Evolutionary conservation across 2,113 vertebrate species (phyloP).

Genomic region (Cynoglossus semilaevis): DNA sequence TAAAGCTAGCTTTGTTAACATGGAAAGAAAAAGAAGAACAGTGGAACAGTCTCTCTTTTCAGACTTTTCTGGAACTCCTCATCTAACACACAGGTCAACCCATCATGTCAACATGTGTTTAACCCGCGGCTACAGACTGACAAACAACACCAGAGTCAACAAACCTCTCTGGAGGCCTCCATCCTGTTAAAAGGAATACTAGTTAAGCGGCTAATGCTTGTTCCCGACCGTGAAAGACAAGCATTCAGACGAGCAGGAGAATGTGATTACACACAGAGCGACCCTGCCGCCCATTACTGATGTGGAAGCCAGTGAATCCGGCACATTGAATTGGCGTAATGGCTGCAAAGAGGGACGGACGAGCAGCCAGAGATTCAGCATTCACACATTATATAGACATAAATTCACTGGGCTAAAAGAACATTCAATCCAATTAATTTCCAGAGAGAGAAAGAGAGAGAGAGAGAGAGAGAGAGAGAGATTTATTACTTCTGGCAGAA

Average conservation of each 20-base stretch:
- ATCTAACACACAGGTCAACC: constrained; percentile 57
- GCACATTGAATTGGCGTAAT: constrained; percentile 32
- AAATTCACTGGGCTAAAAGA: constrained; percentile 51
- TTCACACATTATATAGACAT: constrained; percentile 42
- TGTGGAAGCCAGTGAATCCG: constrained; percentile 33
- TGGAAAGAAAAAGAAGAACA: no score
- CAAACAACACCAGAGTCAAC: constrained; percentile 53
- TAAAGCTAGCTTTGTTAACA: no score
- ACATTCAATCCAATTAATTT: constrained; percentile 72
- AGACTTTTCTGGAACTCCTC: background rate
- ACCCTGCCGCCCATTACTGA: constrained; percentile 38
- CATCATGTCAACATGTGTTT: constrained; percentile 59
- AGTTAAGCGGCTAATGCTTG: constrained; percentile 38
- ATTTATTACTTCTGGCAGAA: constrained; percentile 77
- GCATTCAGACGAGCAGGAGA: constrained; percentile 49
- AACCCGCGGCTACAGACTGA: constrained; percentile 51
- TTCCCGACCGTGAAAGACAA: constrained; percentile 42
- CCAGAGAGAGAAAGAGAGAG: constrained; percentile 34
- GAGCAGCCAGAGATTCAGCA: constrained; percentile 35
- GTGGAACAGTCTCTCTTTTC: no score
- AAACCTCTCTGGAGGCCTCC: constrained; percentile 37
- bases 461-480: constrained; percentile 17
- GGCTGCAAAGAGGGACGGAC: constrained; percentile 24
- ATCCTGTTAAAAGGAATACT: constrained; percentile 33
- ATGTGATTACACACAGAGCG: constrained; percentile 50